A percentile compares a stretch with the other conserved stretches of the same genome.
Evolutionary conservation across 2,113 vertebrate genomes (phyloP).

Genomic region (Larimichthys crocea): DNA sequence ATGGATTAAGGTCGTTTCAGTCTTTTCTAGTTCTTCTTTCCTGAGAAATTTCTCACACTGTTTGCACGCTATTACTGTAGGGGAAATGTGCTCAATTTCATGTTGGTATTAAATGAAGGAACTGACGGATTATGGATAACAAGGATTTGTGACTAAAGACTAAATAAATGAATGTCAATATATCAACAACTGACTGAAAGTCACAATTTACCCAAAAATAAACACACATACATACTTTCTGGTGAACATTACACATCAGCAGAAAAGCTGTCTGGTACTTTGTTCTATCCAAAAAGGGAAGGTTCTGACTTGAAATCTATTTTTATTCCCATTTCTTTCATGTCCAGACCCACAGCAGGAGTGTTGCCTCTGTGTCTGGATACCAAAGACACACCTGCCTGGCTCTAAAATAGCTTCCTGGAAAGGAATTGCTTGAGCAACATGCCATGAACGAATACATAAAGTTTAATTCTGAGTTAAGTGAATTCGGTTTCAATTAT

Average conservation of each 20-base stretch:
- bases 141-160: not conserved
- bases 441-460: constrained; percentile 10
- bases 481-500: constrained; percentile 19
- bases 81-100: not conserved
- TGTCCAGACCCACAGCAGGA: constrained; percentile 63
- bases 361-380: constrained; percentile 74
- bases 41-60: not conserved
- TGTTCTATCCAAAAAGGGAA: constrained; percentile 6
- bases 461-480: constrained; percentile 14
- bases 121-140: not conserved
- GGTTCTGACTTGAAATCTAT: constrained; percentile 49
- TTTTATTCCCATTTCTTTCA: constrained; percentile 66
- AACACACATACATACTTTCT: not conserved
- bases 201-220: not conserved
- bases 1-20: constrained; percentile 19
- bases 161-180: not conserved
- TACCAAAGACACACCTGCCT: constrained; percentile 72
- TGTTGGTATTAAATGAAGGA: not conserved
- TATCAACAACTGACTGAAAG: not conserved
- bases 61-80: not conserved
- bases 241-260: not conserved
- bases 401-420: constrained; percentile 63
- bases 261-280: not conserved
- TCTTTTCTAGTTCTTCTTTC: not conserved
- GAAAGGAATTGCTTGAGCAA: constrained; percentile 41